Conservation (phyloP, 2,888 invertebrate species). For the Mythimna impura region DNA sequence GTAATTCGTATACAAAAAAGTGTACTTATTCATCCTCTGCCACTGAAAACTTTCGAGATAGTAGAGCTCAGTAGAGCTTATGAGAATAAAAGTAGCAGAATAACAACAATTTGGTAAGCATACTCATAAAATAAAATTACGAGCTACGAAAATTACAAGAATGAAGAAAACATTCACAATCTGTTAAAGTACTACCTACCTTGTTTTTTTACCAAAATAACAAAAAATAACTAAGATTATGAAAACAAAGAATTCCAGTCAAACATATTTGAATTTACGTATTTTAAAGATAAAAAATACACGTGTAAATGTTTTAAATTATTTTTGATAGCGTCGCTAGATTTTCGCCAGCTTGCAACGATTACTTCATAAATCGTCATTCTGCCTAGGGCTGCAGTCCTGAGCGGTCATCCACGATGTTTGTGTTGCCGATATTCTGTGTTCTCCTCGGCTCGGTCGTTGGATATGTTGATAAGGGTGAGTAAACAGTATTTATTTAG, state of each 20-base stretch:
- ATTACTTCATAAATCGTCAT: conserved; percentile 58
- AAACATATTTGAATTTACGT: background rate
- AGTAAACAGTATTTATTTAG: conserved; percentile 52
- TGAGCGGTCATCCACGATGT: conserved; percentile 73
- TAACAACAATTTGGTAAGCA: conserved; percentile 22
- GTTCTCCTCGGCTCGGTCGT: conserved; percentile 75
- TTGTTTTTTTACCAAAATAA: background rate
- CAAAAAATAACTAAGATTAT: background rate
- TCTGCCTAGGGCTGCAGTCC: conserved; percentile 70
- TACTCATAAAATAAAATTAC: background rate
- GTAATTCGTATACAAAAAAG: conserved; percentile 5
- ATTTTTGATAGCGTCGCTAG: conserved; percentile 3
- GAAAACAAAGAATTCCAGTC: background rate
- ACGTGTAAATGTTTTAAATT: conserved; percentile 2
- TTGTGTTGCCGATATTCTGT: conserved; percentile 70
- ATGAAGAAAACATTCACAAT: background rate
- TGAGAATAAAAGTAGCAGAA: background rate
- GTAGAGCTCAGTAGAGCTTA: background rate
- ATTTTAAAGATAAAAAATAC: background rate
- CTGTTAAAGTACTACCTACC: background rate
- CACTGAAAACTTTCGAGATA: background rate
- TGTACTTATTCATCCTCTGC: no score
- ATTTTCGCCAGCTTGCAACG: conserved; percentile 15
- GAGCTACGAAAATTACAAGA: background rate
- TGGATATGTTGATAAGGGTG: conserved; percentile 81